Percentiles rank a stretch among this genome's conserved stretches.
Conservation (phyloP, 2,797 vertebrate genomes). For the Rhinella marina region DNA sequence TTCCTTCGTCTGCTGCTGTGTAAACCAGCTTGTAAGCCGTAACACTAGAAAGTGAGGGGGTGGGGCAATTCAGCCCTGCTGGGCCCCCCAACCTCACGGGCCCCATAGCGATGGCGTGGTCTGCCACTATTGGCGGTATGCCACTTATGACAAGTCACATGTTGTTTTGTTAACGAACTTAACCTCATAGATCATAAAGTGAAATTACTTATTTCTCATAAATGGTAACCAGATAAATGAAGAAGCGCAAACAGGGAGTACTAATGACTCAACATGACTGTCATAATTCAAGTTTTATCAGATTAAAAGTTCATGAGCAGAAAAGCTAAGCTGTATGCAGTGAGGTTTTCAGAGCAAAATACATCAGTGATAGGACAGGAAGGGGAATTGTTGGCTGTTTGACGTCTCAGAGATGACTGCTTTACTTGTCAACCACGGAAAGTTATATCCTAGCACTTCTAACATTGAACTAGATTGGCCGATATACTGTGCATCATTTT, state of each 20-base stretch:
- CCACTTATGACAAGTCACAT: no score
- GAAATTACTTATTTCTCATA: no score
- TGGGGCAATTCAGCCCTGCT: no score
- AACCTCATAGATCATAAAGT: no score
- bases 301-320: not conserved
- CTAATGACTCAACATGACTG: no score
- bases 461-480: not conserved
- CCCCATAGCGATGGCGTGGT: no score
- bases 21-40: no score
- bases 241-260: not conserved
- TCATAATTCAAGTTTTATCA: not conserved
- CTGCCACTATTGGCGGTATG: no score
- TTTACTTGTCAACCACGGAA: constrained; percentile 4
- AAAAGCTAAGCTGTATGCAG: not conserved
- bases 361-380: not conserved
- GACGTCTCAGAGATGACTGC: not conserved
- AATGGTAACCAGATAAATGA: not conserved
- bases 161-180: no score
- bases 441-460: not conserved
- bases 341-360: not conserved
- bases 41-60: no score
- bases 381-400: not conserved
- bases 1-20: no score
- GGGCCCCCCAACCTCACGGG: no score
- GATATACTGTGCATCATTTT: not conserved